phyloP scores from a whole-genome alignment of 2,888 invertebrate genomes.

The Cremastinae sp. region DNA sequence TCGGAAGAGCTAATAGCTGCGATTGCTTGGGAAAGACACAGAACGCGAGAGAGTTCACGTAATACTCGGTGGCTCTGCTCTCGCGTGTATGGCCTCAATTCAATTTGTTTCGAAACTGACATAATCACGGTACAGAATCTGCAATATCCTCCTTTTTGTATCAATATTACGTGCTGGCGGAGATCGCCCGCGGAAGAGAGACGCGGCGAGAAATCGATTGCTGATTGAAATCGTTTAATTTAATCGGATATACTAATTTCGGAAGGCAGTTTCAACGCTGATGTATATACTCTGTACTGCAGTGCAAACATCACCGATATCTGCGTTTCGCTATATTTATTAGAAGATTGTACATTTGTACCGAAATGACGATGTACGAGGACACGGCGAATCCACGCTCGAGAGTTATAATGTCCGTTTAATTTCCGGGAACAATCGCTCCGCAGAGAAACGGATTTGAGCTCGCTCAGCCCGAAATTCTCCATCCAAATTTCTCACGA shows the following conservation, averaged over 20 bases:
- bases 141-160: background rate
- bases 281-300: too few relatives aligned
- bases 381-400: background rate
- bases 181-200: background rate
- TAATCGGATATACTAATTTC: slow-evolving; percentile 60
- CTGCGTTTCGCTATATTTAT: too few relatives aligned
- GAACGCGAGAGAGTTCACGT: background rate
- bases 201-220: slow-evolving; percentile 43
- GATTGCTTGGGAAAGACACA: background rate
- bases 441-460: slow-evolving; percentile 37
- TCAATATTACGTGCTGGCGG: background rate
- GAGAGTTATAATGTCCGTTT: slow-evolving; percentile 60
- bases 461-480: slow-evolving; percentile 9
- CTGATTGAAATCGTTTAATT: slow-evolving; percentile 60
- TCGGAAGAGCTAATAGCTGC: slow-evolving; percentile 5
- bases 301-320: too few relatives aligned
- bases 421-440: slow-evolving; percentile 62
- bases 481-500: slow-evolving; percentile 14
- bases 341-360: too few relatives aligned
- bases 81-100: slow-evolving; percentile 30
- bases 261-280: slow-evolving; percentile 9
- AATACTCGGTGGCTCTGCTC: slow-evolving; percentile 8
- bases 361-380: too few relatives aligned
- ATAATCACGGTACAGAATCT: slow-evolving; percentile 43
- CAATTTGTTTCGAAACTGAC: slow-evolving; percentile 44